phyloP scores from a whole-genome alignment of 2,113 vertebrate genomes.

The Scomber colias region DNA sequence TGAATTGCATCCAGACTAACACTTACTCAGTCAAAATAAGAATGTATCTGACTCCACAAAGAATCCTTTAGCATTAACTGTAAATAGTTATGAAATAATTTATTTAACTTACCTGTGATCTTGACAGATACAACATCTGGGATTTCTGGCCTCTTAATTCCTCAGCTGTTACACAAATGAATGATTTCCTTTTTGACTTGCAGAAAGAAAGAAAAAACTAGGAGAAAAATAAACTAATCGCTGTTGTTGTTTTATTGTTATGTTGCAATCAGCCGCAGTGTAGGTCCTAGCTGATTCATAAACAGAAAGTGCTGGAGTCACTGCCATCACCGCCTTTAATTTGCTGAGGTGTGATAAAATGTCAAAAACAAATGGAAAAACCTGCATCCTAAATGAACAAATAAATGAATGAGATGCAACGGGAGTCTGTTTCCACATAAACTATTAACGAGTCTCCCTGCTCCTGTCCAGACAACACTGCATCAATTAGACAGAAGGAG shows the following conservation, averaged over 20 bases:
- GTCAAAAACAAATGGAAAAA: conserved; percentile 54
- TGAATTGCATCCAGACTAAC: not conserved
- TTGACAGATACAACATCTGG: not conserved
- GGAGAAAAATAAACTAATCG: conserved; percentile 36
- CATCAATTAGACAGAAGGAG: conserved; percentile 61
- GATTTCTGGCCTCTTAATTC: conserved; percentile 15
- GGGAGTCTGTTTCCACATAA: conserved; percentile 56
- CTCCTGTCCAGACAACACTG: conserved; percentile 50
- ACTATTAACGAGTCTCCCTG: conserved; percentile 63
- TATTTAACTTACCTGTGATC: not conserved
- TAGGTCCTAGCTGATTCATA: conserved; percentile 49
- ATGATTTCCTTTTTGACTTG: conserved; percentile 22
- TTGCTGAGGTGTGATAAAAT: conserved; percentile 49
- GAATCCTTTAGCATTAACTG: not conserved
- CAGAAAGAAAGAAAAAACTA: conserved; percentile 20
- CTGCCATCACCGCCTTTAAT: conserved; percentile 45
- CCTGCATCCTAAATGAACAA: conserved; percentile 50
- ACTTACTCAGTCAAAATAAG: not conserved
- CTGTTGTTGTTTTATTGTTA: conserved; percentile 42
- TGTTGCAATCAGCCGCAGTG: conserved; percentile 14
- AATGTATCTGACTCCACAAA: not conserved
- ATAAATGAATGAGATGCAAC: conserved; percentile 47
- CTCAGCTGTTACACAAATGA: conserved; percentile 14
- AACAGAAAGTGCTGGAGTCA: conserved; percentile 20
- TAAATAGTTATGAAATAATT: not conserved